Conservation (phyloP, 1,140 invertebrate genomes). For the Atta cephalotes region DNA sequence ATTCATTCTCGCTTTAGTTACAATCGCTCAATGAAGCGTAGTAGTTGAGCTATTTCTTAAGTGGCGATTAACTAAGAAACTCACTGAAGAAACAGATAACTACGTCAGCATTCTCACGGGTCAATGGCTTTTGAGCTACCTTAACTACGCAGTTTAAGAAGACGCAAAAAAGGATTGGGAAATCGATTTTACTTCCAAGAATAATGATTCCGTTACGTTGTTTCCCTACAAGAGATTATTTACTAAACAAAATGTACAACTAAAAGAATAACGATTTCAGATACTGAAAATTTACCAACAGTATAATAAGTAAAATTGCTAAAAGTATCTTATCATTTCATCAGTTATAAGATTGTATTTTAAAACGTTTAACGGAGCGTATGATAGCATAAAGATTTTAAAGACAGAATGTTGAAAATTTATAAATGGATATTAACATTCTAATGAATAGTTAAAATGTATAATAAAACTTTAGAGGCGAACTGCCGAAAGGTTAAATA, state of each 20-base stretch:
- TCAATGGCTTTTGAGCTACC: conserved; percentile 36
- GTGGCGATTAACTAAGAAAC: conserved; percentile 63
- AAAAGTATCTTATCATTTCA: conserved; percentile 14
- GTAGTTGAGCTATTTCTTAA: conserved; percentile 55
- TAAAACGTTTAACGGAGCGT: not conserved
- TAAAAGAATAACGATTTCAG: not conserved
- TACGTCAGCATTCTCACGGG: conserved; percentile 35
- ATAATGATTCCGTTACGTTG: conserved; percentile 17
- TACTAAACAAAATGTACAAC: not conserved
- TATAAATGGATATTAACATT: not conserved
- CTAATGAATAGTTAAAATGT: not conserved
- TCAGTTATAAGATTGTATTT: not conserved
- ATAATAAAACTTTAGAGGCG: conserved; percentile 16
- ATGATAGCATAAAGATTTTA: too few relatives aligned
- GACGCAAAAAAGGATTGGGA: not conserved
- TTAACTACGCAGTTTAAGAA: conserved; percentile 20
- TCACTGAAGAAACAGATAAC: conserved; percentile 37
- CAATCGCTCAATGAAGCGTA: conserved; percentile 52
- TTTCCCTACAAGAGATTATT: conserved; percentile 29
- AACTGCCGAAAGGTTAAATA: conserved; percentile 35
- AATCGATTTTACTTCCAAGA: not conserved
- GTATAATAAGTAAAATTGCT: conserved; percentile 1
- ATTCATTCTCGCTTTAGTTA: conserved; percentile 25
- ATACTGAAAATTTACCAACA: not conserved
- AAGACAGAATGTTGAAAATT: not conserved